Base-by-base conservation (phyloP, 2,888 invertebrate species). In the Geophilus truncorum region DNA sequence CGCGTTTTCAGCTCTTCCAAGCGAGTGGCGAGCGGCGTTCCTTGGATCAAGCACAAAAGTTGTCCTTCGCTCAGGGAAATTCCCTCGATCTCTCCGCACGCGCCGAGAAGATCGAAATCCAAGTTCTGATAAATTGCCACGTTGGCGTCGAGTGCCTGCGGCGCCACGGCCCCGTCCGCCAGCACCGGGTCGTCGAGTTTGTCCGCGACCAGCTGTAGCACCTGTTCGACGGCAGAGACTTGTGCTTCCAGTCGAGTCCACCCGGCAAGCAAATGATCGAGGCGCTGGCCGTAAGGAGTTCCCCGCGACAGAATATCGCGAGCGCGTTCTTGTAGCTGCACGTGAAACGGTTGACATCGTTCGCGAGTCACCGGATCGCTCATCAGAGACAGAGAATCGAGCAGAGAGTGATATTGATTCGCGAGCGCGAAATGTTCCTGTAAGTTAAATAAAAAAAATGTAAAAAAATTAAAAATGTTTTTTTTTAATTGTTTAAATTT, bases 291-390 rank as follows among this genome's bases (percentile, higher is more conserved):
- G 12, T 78, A 78, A 28, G 80, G 76, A 5, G 94, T 93, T 15
- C 95, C 95, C 85, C 92, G 91, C 83, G 95, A 95, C 82, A 95
- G 88, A 81, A 95, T 91, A 3, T 90, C 88, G 0, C 91, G 92
- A 21, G 95, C 94, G 84, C 92, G 90, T 82, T 92, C 91, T 84
- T 95, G 93, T 9, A 95, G 88, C 76, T 92, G 91, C 84, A 92
- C 91, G 85, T 95, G 95, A 23, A 95, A 86, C 15, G 90, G 83
- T 78, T 92, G 90, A 86, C 93, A 92, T 84, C 91, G 90, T 18
- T 91, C 90, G 83, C 93, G 90, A 0, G 95, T 94, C 86, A 94
- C 94, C 45, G 89, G 90, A 84, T 95, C 95, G 15, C 81, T 77
- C 30, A 78, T 70, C 9, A 78, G 57, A 15, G 82, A 81, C 75